phyloP scores from a whole-genome alignment of 2,113 vertebrate genomes.

The Pandion haliaetus region DNA sequence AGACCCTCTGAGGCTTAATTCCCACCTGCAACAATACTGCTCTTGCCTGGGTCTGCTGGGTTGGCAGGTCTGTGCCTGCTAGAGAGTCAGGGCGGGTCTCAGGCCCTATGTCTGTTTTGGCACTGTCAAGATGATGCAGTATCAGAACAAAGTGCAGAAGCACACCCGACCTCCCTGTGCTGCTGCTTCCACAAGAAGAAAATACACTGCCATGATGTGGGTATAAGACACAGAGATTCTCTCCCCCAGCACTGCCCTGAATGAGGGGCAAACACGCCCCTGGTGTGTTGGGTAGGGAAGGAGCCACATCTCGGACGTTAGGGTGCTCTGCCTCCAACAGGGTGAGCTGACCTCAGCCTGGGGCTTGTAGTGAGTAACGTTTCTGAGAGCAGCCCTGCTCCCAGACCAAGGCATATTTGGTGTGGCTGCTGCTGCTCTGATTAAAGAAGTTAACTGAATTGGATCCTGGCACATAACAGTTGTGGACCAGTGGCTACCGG shows the following conservation, averaged over 20 bases:
- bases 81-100: rapidly evolving
- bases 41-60: not conserved
- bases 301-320: rapidly evolving
- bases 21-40: not conserved
- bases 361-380: rapidly evolving
- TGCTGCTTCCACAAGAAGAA: not conserved
- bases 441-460: not conserved
- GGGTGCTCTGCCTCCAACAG: not conserved
- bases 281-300: not conserved
- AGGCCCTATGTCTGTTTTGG: not conserved
- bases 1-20: not conserved
- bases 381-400: not conserved
- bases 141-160: not conserved
- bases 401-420: not conserved
- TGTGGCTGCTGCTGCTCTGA: not conserved
- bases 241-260: no score
- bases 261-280: rapidly evolving
- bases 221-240: not conserved
- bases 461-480: not conserved
- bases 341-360: not conserved
- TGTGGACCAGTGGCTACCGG: not conserved
- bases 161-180: not conserved
- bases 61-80: not conserved
- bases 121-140: not conserved
- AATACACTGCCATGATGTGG: rapidly evolving